These are phyloP conservation scores for Amblyjoppa fuscipennis DNA, from an alignment of 2,888 invertebrate species.

Conservation along the genomic window DNA sequence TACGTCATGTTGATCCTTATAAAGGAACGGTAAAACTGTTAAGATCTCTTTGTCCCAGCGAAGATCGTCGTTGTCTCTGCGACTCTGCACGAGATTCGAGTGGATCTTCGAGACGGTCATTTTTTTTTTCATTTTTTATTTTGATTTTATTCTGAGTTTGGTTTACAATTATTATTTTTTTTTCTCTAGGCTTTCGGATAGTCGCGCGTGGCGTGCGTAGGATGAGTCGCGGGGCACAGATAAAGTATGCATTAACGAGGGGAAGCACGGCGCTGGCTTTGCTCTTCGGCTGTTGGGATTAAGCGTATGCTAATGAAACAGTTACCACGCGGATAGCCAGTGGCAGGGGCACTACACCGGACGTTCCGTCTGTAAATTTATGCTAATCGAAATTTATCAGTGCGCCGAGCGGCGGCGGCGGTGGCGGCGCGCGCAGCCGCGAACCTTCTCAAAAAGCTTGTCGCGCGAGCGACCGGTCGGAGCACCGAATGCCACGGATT, in stretches of 20 bases:
- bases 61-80: constrained; percentile 2
- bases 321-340: constrained; percentile 81
- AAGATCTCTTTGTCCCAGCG: constrained; percentile 1
- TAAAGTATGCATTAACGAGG: constrained; percentile 43
- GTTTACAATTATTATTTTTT: neutral
- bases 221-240: constrained; percentile 34
- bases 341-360: constrained; percentile 76
- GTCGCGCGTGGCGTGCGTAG: neutral
- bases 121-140: neutral
- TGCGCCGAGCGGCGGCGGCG: constrained; percentile 70
- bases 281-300: constrained; percentile 76
- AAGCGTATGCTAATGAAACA: constrained; percentile 82
- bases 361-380: constrained; percentile 84
- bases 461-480: neutral
- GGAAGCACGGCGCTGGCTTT: constrained; percentile 30
- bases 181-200: neutral
- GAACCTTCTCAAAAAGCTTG: constrained; percentile 22
- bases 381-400: constrained; percentile 85
- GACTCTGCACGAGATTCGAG: neutral
- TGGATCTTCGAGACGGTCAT: neutral
- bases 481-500: neutral
- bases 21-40: constrained; percentile 34
- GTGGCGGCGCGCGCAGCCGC: constrained; percentile 30
- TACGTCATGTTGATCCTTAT: constrained; percentile 39
- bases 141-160: neutral